Evolutionary conservation across 2,888 invertebrate genomes (phyloP).

Genomic region (Seira musarum): DNA sequence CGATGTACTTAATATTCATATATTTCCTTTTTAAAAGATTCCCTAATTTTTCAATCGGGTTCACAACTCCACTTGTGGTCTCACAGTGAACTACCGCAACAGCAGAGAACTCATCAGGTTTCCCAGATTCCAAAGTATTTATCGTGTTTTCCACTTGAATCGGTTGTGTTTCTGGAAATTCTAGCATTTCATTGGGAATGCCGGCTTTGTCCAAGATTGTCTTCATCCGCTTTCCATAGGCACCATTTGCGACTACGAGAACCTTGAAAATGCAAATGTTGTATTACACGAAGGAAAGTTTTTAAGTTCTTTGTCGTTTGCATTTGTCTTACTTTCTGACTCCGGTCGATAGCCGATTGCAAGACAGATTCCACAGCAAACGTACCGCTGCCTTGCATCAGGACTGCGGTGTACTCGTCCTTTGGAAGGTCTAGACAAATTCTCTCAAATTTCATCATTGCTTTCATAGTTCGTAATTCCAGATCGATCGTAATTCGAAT

Average conservation of each 20-base stretch:
- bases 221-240: constrained; percentile 73
- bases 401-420: constrained; percentile 71
- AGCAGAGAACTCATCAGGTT: constrained; percentile 71
- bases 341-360: constrained; percentile 72
- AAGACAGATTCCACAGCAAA: constrained; percentile 74
- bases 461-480: not conserved
- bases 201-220: constrained; percentile 72
- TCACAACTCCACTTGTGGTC: constrained; percentile 74
- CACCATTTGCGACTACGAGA: constrained; percentile 73
- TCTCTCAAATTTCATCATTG: constrained; percentile 15
- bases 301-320: too few species aligned
- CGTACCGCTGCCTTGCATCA: constrained; percentile 74
- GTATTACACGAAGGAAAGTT: too few species aligned
- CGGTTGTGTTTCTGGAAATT: constrained; percentile 72
- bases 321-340: constrained; percentile 72
- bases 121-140: constrained; percentile 69
- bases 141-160: constrained; percentile 70
- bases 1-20: constrained; percentile 72
- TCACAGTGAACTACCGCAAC: constrained; percentile 74
- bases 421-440: constrained; percentile 71
- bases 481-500: not conserved
- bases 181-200: constrained; percentile 71
- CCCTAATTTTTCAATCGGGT: constrained; percentile 73
- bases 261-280: constrained; percentile 71
- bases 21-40: constrained; percentile 70